Conservation (phyloP, 1,140 invertebrate genomes). For the Xylocopa sonorina region DNA sequence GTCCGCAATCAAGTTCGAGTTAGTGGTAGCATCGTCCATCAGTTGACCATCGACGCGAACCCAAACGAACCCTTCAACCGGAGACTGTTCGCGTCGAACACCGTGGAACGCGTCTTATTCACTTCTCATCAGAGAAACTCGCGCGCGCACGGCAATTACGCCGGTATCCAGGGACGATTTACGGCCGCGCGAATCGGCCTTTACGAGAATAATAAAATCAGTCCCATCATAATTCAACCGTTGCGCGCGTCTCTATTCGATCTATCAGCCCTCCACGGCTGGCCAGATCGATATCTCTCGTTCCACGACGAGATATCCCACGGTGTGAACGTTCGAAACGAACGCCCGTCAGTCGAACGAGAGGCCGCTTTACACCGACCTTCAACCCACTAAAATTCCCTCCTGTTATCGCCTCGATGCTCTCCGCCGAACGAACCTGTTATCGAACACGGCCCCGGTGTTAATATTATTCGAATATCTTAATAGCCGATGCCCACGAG, state of each 20-base stretch:
- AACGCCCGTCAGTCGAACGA: slow-evolving; percentile 36
- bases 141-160: slow-evolving; percentile 36
- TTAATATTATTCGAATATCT: slow-evolving; percentile 75
- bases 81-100: background rate
- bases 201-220: slow-evolving; percentile 53
- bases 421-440: slow-evolving; percentile 13
- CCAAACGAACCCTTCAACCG: background rate
- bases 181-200: slow-evolving; percentile 26
- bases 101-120: slow-evolving; percentile 18
- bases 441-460: slow-evolving; percentile 51
- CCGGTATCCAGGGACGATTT: slow-evolving; percentile 24
- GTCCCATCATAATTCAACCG: slow-evolving; percentile 47
- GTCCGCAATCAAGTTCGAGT: too few species aligned
- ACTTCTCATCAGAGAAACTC: slow-evolving; percentile 22
- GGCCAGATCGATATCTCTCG: slow-evolving; percentile 29
- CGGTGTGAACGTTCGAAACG: slow-evolving; percentile 19
- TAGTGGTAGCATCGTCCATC: too few species aligned
- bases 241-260: slow-evolving; percentile 37
- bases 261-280: slow-evolving; percentile 17
- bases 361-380: slow-evolving; percentile 62
- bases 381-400: slow-evolving; percentile 64
- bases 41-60: background rate
- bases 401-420: slow-evolving; percentile 28
- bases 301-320: slow-evolving; percentile 13
- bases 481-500: slow-evolving; percentile 63